Percentiles rank a stretch among this genome's conserved stretches.
Evolutionary conservation across 2,113 vertebrate species (phyloP).

Genomic region (Carassius auratus): DNA sequence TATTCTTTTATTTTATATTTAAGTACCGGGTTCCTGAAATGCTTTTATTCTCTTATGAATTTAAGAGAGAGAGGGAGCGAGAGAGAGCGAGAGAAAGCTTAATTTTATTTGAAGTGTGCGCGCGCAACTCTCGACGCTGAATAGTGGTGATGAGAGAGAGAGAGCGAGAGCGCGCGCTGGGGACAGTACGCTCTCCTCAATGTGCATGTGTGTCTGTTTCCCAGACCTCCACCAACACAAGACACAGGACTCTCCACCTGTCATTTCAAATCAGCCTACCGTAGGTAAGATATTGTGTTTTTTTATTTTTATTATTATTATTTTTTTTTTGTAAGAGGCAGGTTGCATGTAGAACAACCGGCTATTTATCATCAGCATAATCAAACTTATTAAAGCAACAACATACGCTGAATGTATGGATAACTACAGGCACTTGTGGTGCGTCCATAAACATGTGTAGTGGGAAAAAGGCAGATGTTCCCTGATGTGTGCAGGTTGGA

Average conservation of each 20-base stretch:
- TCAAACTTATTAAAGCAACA: constrained; percentile 19
- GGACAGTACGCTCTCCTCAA: neutral
- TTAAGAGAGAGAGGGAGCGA: neutral
- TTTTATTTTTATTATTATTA: neutral
- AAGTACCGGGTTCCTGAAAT: neutral
- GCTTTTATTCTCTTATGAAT: neutral
- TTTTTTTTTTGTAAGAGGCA: neutral
- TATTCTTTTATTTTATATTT: neutral
- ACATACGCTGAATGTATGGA: neutral
- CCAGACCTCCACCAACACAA: neutral
- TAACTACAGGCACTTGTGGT: neutral
- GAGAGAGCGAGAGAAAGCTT: no score
- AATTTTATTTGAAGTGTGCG: neutral
- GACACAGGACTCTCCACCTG: constrained; percentile 6
- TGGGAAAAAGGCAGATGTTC: neutral
- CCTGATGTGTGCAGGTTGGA: constrained; percentile 7
- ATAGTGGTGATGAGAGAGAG: neutral
- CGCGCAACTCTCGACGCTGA: neutral
- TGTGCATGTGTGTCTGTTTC: constrained; percentile 10
- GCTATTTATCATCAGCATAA: neutral
- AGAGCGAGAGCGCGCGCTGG: neutral
- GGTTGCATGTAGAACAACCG: neutral
- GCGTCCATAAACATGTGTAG: neutral
- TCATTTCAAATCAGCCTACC: constrained; percentile 1
- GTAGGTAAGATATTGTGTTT: constrained; percentile 2